These are phyloP conservation scores for Nesogale talazaci DNA, from an alignment of 2,113 vertebrate genomes.

Conservation along the genomic window DNA sequence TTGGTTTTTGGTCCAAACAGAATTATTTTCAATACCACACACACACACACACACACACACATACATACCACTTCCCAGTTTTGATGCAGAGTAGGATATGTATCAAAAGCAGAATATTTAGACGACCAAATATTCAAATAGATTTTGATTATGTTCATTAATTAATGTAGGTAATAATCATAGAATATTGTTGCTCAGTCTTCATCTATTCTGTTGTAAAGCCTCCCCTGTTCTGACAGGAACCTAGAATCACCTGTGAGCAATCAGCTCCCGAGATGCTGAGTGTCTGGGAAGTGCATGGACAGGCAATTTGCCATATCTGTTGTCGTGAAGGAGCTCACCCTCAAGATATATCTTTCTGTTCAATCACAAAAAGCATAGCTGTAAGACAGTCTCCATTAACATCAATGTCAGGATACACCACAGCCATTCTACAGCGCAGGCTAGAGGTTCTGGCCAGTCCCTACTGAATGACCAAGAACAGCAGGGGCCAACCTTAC, in stretches of 20 bases:
- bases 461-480: accelerated
- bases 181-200: background rate
- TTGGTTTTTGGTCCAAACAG: background rate
- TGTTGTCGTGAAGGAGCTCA: background rate
- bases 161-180: background rate
- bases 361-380: background rate
- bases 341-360: background rate
- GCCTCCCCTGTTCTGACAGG: background rate
- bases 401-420: accelerated
- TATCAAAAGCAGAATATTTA: background rate
- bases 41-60: too few relatives aligned
- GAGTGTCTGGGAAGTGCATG: background rate
- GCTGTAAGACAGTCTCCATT: too few relatives aligned
- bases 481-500: background rate
- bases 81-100: accelerated
- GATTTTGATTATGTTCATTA: background rate
- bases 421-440: background rate
- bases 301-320: background rate
- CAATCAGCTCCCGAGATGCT: background rate
- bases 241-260: background rate
- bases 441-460: background rate
- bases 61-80: background rate
- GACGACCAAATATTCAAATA: background rate
- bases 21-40: background rate
- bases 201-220: background rate